These are phyloP conservation scores for Pelusios castaneus DNA, from an alignment of 2,113 vertebrate species.

Conservation along the genomic window DNA sequence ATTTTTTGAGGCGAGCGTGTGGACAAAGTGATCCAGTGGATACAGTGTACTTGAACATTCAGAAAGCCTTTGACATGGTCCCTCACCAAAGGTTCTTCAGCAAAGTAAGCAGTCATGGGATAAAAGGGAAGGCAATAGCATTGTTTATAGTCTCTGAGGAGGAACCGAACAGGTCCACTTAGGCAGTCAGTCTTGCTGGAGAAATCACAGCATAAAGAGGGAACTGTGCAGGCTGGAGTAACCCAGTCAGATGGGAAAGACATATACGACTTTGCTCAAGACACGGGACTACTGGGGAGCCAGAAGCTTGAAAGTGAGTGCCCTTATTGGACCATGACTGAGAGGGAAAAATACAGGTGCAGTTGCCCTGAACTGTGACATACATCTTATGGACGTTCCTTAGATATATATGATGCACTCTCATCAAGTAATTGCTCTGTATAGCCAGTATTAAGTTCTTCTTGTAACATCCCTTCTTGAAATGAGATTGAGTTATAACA, in stretches of 20 bases:
- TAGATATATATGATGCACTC: not conserved
- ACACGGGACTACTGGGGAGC: not conserved
- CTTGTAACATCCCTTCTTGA: not conserved
- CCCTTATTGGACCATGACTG: not conserved
- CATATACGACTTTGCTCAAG: not conserved
- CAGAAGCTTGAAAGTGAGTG: not conserved
- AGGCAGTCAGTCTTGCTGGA: not conserved
- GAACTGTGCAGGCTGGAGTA: not conserved
- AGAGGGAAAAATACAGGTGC: not conserved
- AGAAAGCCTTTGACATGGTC: not conserved
- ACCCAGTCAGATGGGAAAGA: not conserved
- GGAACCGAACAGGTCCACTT: not conserved
- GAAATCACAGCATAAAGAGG: not conserved
- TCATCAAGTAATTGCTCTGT: not conserved
- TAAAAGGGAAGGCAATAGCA: not conserved
- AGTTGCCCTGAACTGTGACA: not conserved
- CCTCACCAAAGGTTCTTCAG: not conserved
- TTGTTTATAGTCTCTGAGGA: not conserved
- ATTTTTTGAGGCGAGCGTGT: not conserved
- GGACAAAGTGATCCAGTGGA: not conserved
- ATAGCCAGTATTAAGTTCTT: not conserved
- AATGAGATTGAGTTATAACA: not conserved
- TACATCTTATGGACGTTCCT: accelerated
- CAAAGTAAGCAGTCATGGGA: not conserved
- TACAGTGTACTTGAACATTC: not conserved